Conservation (phyloP, 2,113 vertebrate genomes). For the Rattus norvegicus region DNA sequence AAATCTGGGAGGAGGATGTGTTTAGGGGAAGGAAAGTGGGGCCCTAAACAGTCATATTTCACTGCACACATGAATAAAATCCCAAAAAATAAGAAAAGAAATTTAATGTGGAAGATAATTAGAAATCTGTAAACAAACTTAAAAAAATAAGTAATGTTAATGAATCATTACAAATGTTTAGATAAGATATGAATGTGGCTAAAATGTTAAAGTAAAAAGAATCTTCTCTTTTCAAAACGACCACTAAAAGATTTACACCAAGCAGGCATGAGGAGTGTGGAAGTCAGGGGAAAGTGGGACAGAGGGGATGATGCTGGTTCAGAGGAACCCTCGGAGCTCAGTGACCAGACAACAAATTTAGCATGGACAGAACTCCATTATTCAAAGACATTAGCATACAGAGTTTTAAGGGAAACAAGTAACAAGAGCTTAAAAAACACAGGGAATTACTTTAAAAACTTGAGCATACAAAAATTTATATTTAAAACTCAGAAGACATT, state of each 20-base stretch:
- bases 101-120: neutral
- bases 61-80: neutral
- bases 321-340: neutral
- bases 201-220: neutral
- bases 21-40: neutral
- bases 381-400: neutral
- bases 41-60: no score
- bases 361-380: neutral
- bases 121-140: neutral
- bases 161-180: neutral
- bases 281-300: neutral
- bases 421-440: neutral
- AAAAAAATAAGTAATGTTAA: neutral
- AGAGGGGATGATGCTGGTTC: neutral
- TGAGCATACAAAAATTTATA: neutral
- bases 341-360: neutral
- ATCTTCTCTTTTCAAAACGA: neutral
- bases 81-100: neutral
- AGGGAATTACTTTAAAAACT: neutral
- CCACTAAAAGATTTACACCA: neutral
- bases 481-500: neutral
- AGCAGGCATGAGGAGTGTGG: neutral
- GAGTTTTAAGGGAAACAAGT: neutral
- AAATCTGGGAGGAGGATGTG: neutral
- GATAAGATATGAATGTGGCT: neutral